Conservation (phyloP, 2,888 invertebrate species). For the Drosophila borborema region DNA sequence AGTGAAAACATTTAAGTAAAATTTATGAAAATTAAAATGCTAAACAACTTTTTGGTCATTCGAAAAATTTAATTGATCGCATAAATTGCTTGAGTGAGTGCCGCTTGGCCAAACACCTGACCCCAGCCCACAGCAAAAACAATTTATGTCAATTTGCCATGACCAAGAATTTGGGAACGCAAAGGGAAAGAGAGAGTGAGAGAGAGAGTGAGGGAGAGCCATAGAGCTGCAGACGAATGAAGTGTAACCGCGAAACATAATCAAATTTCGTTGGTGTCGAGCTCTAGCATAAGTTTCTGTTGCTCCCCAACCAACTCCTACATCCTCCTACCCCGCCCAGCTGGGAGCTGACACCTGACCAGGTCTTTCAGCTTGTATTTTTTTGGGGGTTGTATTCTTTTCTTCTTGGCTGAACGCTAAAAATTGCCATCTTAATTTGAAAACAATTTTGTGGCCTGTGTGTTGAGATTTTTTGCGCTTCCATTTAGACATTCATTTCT, state of each 20-base stretch:
- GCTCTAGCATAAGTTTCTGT: constrained; percentile 53
- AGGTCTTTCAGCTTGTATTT: constrained; percentile 6
- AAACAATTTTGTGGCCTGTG: constrained; percentile 67
- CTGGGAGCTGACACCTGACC: constrained; percentile 27
- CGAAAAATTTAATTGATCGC: constrained; percentile 80
- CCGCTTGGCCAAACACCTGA: neutral
- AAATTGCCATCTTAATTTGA: constrained; percentile 78
- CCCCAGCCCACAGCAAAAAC: constrained; percentile 18
- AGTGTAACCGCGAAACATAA: constrained; percentile 76
- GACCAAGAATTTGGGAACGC: neutral
- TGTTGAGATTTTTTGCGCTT: constrained; percentile 34
- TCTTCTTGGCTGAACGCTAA: constrained; percentile 25
- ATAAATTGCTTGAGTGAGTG: constrained; percentile 70
- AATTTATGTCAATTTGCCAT: constrained; percentile 72
- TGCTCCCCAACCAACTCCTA: neutral
- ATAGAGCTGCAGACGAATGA: constrained; percentile 54
- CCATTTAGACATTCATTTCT: constrained; percentile 59
- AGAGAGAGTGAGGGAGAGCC: neutral
- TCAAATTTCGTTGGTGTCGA: constrained; percentile 66
- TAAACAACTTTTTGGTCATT: constrained; percentile 77
- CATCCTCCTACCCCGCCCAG: neutral
- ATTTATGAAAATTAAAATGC: constrained; percentile 85
- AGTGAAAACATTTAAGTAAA: constrained; percentile 78
- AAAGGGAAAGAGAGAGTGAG: neutral
- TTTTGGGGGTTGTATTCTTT: constrained; percentile 3